Base-by-base conservation (phyloP, 2,888 invertebrate species). In the Oasisia sp. region DNA sequence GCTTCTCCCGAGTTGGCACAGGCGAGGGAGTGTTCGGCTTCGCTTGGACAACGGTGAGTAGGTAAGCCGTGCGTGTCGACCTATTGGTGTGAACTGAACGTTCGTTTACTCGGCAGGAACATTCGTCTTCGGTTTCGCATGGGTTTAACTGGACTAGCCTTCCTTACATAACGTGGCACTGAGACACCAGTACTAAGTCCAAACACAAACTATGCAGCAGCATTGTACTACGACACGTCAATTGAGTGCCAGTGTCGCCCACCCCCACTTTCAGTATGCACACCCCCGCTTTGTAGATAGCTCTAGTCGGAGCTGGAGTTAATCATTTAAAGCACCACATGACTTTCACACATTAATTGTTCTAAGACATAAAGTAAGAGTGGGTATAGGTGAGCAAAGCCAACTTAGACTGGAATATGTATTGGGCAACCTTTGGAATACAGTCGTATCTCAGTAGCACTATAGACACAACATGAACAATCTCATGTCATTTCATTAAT, bases 41-140 rank as follows among this genome's bases (percentile, higher is more conserved):
- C 74, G 74, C 27, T 74, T n/a, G 74, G n/a, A 74, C 74, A 74
- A 74, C 74, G n/a, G 74, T 74, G 74, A 74, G 74, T 74, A 74
- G 27, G 74, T 27, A 74, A 74, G 27, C 27, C 74, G 74, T 27
- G 27, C n/a, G 74, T 74, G 74, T 74, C 9, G 50, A 11, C 50
- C 50, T 50, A 74, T 27, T 27, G 7, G 74, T 27, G 74, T 74
- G n/a, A n/a, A n/a, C 5, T 74, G 27, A 27, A 27, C n/a, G 27
- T 74, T 27, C 19, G 74, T 74, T 19, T n/a, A 58, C 58, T 5
- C 3, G 27, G 27, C 74, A 74, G n/a, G 19, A 74, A n/a, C 74
- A 74, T 74, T 74, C 27, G 27, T 74, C 14, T 74, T 74, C 74
- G 14, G 5, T 74, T 74, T n/a, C 19, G 27, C 27, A 19, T 19